phyloP scores from a whole-genome alignment of 1,140 invertebrate genomes.

The Bombyx mori region ASM3026992v2 NC_085132.1:8572501-8573000 shows the following conservation, averaged over 20 bases:
- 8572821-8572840: conserved; percentile 2
- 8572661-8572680: conserved; percentile 5
- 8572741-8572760: conserved; percentile 9
- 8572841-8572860: background rate
- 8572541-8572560: no score
- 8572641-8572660: background rate
- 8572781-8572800: conserved; percentile 4
- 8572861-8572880: background rate
- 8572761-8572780: conserved; percentile 7
- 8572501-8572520: no score
- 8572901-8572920: background rate
- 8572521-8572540: no score
- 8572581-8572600: no score
- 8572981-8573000: no score
- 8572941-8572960: background rate
- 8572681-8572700: conserved; percentile 8
- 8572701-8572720: conserved; percentile 10
- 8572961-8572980: no score
- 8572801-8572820: background rate
- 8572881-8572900: background rate
- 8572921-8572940: background rate
- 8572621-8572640: no score
- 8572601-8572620: no score
- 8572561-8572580: no score
- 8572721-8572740: conserved; percentile 10